A percentile compares a stretch with the other conserved stretches of the same genome.
Conservation (phyloP, 2,888 invertebrate genomes). For the Ormyrus labotus region DNA sequence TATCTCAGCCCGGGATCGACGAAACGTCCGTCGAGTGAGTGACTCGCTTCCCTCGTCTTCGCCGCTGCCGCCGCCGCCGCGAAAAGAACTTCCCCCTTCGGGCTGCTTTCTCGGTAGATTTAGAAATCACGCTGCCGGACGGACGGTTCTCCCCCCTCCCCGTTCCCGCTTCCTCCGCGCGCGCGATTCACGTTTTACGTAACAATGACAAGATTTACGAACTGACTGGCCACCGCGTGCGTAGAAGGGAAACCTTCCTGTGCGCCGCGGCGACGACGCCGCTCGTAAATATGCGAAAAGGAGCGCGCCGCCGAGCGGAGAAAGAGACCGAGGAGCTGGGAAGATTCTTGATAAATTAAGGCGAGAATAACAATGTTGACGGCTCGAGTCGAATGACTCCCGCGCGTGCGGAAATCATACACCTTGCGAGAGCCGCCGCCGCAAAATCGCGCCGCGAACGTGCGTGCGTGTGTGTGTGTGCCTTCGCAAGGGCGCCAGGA, state of each 20-base stretch:
- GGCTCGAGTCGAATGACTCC: constrained; percentile 38
- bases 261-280: constrained; percentile 16
- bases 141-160: neutral
- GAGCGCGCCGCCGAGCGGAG: constrained; percentile 4
- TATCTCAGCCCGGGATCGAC: constrained; percentile 47
- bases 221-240: constrained; percentile 16
- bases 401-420: constrained; percentile 54
- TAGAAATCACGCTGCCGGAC: constrained; percentile 51
- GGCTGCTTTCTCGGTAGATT: constrained; percentile 18
- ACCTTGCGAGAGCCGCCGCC: constrained; percentile 29
- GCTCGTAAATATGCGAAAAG: constrained; percentile 51
- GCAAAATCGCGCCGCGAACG: neutral
- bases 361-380: constrained; percentile 54
- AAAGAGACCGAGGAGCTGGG: neutral
- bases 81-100: neutral
- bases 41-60: constrained; percentile 48
- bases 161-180: neutral
- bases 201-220: constrained; percentile 54
- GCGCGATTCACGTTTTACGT: constrained; percentile 44
- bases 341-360: constrained; percentile 52
- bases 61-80: neutral
- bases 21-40: constrained; percentile 51
- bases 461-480: neutral
- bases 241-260: constrained; percentile 36
- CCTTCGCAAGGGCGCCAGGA: neutral